Percentiles rank a stretch among this genome's conserved stretches.
Conservation (phyloP, 1,140 invertebrate genomes). For the Liolophura sinensis region DNA sequence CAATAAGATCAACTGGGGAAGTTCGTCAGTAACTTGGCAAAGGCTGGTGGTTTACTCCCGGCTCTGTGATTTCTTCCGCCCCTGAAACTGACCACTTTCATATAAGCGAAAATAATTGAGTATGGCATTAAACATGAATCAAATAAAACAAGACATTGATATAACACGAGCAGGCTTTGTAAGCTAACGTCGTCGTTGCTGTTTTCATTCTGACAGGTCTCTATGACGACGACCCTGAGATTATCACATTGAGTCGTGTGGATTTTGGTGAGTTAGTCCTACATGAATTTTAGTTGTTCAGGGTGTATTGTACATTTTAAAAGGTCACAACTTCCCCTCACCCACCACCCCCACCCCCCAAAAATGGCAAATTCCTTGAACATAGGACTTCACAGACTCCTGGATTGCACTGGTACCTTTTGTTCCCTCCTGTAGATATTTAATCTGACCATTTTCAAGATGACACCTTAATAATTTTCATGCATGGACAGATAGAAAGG, state of each 20-base stretch:
- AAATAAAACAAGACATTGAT: too few relatives aligned
- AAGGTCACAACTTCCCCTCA: too few relatives aligned
- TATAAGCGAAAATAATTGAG: neutral
- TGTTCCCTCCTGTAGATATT: too few relatives aligned
- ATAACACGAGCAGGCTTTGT: too few relatives aligned
- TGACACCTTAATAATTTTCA: too few relatives aligned
- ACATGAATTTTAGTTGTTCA: neutral
- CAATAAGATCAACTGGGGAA: too few relatives aligned
- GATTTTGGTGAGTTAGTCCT: constrained; percentile 72
- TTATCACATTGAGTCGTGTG: constrained; percentile 73
- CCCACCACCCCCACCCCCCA: too few relatives aligned
- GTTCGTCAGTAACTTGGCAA: neutral
- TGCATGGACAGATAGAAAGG: too few relatives aligned
- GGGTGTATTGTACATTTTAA: neutral
- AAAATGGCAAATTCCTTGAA: too few relatives aligned
- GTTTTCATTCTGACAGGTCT: constrained; percentile 61
- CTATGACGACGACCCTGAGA: constrained; percentile 83
- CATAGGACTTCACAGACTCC: too few relatives aligned
- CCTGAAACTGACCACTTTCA: neutral
- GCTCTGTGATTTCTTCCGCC: neutral
- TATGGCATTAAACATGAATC: neutral
- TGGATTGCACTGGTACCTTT: too few relatives aligned
- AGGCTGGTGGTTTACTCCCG: neutral
- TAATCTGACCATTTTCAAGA: too few relatives aligned
- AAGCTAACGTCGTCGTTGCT: neutral